Evolutionary conservation across 2,797 vertebrate genomes (phyloP).

Genomic region (Oreortyx pictus): DNA sequence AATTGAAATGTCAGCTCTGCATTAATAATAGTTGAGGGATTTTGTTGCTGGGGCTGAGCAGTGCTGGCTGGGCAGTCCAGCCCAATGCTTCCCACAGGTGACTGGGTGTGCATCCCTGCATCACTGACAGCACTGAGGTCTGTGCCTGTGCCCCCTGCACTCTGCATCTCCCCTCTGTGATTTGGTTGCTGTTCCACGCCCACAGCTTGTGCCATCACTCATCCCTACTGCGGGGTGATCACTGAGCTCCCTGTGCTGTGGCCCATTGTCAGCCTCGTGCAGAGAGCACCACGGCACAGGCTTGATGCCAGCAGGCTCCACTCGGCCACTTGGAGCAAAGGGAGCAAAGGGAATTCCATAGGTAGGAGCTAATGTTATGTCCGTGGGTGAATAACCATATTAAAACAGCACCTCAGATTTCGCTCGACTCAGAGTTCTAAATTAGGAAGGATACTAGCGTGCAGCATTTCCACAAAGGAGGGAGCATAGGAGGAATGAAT

Average conservation of each 20-base stretch:
- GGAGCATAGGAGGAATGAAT: background rate
- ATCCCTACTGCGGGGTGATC: background rate
- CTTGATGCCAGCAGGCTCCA: background rate
- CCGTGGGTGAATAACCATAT: background rate
- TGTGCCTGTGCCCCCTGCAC: background rate
- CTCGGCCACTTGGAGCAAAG: too few relatives aligned
- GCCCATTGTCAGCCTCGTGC: background rate
- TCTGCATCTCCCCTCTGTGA: background rate
- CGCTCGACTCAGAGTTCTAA: background rate
- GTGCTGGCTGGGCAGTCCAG: too few relatives aligned
- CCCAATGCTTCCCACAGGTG: background rate
- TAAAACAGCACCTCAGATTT: background rate
- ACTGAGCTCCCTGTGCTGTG: background rate
- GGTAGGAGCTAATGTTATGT: background rate
- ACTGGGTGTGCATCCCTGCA: too few relatives aligned
- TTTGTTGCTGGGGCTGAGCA: background rate
- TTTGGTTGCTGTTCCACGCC: accelerated
- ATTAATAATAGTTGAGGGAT: background rate
- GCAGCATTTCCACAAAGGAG: background rate
- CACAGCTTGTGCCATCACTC: background rate
- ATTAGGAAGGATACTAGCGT: background rate
- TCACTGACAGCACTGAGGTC: accelerated
- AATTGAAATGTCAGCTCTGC: background rate
- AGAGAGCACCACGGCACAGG: too few relatives aligned
- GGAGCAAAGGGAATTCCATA: background rate